Base-by-base conservation (phyloP, 1,140 invertebrate species). In the Drosophila ercepeae region DNA sequence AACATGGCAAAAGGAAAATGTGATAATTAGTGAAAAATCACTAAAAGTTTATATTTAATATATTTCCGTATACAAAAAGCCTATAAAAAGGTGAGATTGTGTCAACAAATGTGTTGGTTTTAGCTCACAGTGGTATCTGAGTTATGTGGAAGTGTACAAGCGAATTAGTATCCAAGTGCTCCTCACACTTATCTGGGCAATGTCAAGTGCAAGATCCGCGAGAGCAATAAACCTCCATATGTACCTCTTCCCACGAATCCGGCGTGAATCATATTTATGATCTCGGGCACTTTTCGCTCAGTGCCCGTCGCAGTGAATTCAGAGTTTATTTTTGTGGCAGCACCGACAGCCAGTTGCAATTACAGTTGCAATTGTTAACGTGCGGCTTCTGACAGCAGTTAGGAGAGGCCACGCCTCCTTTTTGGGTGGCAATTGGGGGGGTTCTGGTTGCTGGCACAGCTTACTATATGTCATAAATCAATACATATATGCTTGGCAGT, bases 381-480 rank as follows among this genome's bases (percentile, higher is more conserved):
- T 64, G 53, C 54, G 58, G 68, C 61, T 69, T 61, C 16, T 51
- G 69, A 53, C 51, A 58, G 50, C 59, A 71, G 60, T 71, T 64
- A 75, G 49, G 25, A 42, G 25, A 8, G 14, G 27, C 5, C 23
- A 34, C 25, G 58, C 50, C 57, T 41, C 32, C 36, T 1, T 19
- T 9, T 39, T 5, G 21, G 9, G 53, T 21, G 65, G 48, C 41
- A 19, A 45, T 59, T 53, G 46, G 25, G 42, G 23, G 16, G 4
- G 39, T 57, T 65, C 27, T 32, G 51, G 29, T 57, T 19, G 36
- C 16, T 19, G 18, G 25, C 44, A 71, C 61, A 63, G 42, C 39
- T 45, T n/a, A n/a, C n/a, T n/a, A n/a, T 60, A 53, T 60, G 61
- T 51, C 71, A 68, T 75, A 75, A 75, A 75, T 75, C 72, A 75